Evolutionary conservation across 1,140 invertebrate species (phyloP).

Genomic region (Archivesica marissinica): DNA sequence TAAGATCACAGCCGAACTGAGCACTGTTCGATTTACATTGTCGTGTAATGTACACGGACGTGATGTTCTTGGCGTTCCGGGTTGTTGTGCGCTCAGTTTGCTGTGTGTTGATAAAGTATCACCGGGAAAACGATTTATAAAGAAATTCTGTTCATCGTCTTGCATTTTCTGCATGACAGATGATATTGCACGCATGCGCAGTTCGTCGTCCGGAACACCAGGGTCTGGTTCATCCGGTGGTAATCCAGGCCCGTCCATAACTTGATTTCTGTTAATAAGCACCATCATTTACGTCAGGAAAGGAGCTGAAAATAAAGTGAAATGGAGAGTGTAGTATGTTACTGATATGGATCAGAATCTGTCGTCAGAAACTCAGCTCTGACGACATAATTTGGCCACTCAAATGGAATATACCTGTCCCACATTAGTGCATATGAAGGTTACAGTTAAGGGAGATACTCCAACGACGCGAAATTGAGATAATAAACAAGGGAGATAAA

Average conservation of each 20-base stretch:
- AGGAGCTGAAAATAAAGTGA: too few relatives aligned
- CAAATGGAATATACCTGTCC: background rate
- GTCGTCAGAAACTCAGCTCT: background rate
- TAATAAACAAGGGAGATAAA: too few relatives aligned
- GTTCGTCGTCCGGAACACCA: conserved; percentile 23
- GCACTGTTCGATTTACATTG: conserved; percentile 10
- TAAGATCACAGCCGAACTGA: conserved; percentile 19
- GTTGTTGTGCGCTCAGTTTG: background rate
- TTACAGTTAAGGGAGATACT: background rate
- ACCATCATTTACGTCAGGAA: conserved; percentile 23
- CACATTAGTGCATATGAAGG: background rate
- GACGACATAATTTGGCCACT: background rate
- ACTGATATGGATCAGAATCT: background rate
- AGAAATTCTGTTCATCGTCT: conserved; percentile 36
- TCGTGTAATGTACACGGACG: conserved; percentile 7
- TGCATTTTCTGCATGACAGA: conserved; percentile 31
- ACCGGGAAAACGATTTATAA: background rate
- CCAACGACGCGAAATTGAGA: background rate
- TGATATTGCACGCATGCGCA: conserved; percentile 42
- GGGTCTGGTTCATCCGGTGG: conserved; percentile 36
- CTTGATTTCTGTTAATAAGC: conserved; percentile 8
- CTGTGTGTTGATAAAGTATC: background rate
- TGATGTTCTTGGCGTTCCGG: conserved; percentile 8
- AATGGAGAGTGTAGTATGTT: background rate
- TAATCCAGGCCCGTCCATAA: background rate